A percentile compares a stretch with the other conserved stretches of the same genome.
Evolutionary conservation across 2,888 invertebrate species (phyloP).

Genomic region (Melanophora roralis): DNA sequence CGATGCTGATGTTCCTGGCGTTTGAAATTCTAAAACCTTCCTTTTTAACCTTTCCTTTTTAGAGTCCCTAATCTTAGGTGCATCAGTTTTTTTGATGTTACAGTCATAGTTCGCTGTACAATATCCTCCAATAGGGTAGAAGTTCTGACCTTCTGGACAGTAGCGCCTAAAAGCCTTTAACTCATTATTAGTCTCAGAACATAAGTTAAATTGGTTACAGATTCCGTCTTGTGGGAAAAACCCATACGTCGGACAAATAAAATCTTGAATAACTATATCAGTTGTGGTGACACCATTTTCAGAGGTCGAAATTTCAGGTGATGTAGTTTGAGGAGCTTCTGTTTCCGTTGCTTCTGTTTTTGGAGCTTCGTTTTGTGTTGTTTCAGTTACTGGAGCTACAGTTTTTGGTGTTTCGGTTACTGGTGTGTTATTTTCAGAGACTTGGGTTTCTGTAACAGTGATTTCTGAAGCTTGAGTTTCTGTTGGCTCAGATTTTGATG

Average conservation of each 20-base stretch:
- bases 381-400: neutral
- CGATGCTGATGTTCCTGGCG: neutral
- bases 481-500: neutral
- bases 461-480: neutral
- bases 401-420: neutral
- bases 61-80: too few species aligned
- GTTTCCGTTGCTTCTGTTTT: neutral
- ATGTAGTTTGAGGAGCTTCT: too few species aligned
- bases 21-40: neutral
- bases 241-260: constrained; percentile 66
- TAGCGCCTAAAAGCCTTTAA: constrained; percentile 15
- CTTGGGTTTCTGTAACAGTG: neutral
- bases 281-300: constrained; percentile 17
- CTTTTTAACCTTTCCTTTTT: too few species aligned
- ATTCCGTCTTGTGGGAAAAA: constrained; percentile 62
- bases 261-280: constrained; percentile 12
- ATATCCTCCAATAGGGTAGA: constrained; percentile 58
- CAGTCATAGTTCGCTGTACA: constrained; percentile 64
- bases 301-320: too few species aligned
- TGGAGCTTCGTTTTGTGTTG: neutral
- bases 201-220: constrained; percentile 66
- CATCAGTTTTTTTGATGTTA: neutral
- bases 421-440: neutral
- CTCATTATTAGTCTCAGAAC: constrained; percentile 47
- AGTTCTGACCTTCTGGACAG: constrained; percentile 67